A percentile compares a stretch with the other conserved stretches of the same genome.
phyloP scores from a whole-genome alignment of 2,797 vertebrate species.

The Rallus crepitans region DNA sequence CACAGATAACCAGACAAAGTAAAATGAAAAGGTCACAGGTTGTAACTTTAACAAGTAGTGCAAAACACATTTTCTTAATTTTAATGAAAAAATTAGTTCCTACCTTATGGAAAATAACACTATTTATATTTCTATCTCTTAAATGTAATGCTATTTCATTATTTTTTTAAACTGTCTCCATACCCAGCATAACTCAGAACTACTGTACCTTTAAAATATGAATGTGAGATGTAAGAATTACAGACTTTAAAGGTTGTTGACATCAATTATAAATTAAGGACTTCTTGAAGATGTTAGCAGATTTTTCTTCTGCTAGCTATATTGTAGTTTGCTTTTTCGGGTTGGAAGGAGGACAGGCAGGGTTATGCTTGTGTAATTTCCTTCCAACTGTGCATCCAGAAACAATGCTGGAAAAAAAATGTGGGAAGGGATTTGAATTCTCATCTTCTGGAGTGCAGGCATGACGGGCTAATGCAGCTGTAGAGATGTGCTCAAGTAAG shows the following conservation, averaged over 20 bases:
- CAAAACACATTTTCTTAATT: background rate
- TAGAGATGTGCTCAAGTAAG: background rate
- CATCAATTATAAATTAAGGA: constrained; percentile 54
- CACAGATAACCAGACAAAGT: background rate
- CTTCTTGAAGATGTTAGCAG: constrained; percentile 19
- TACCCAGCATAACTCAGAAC: background rate
- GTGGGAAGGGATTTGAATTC: background rate
- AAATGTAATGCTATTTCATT: background rate
- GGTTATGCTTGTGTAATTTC: background rate
- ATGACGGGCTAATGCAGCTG: constrained; percentile 12
- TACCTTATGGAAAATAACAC: background rate
- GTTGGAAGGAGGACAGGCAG: background rate
- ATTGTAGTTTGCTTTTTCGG: background rate
- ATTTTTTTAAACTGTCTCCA: constrained; percentile 23
- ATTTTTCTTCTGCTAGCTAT: constrained; percentile 7
- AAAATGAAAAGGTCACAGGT: background rate
- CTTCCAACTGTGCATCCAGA: background rate
- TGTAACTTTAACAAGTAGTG: background rate
- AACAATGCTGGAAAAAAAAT: background rate
- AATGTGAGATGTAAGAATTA: constrained; percentile 20
- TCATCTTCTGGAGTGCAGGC: background rate
- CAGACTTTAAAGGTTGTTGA: background rate
- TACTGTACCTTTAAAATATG: constrained; percentile 53
- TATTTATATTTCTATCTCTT: background rate
- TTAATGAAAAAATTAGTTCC: background rate